Percentiles rank a stretch among this genome's conserved stretches.
Conservation (phyloP, 2,113 vertebrate genomes). For the Eptesicus fuscus region DNA sequence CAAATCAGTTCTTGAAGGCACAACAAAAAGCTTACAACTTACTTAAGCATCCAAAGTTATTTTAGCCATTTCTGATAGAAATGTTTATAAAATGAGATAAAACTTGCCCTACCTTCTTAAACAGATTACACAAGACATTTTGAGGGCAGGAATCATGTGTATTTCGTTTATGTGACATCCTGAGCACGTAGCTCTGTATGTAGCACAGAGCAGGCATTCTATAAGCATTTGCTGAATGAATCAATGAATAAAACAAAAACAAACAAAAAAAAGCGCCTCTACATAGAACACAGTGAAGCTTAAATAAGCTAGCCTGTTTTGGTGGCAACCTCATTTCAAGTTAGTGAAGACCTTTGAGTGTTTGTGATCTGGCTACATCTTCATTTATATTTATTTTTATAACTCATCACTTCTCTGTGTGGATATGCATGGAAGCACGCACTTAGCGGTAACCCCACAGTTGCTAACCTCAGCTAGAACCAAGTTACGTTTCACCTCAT, state of each 20-base stretch:
- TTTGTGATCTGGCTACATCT: background rate
- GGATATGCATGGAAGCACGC: background rate
- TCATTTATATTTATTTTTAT: background rate
- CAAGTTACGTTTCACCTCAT: slow-evolving; percentile 28
- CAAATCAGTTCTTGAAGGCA: background rate
- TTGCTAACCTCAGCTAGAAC: slow-evolving; percentile 20
- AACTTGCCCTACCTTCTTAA: background rate
- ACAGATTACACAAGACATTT: background rate
- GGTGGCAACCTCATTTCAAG: background rate
- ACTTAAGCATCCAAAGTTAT: background rate
- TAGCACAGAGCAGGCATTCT: background rate
- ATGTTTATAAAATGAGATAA: background rate
- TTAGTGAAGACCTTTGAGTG: background rate
- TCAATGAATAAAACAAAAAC: background rate
- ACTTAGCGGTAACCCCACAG: background rate
- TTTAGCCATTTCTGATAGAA: background rate
- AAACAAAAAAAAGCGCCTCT: background rate
- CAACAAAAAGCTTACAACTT: background rate
- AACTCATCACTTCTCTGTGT: background rate
- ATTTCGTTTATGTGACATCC: background rate
- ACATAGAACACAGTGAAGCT: background rate
- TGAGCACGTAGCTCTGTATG: background rate
- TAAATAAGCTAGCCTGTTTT: background rate
- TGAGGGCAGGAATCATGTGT: background rate
- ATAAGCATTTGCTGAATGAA: background rate